Base-by-base conservation (phyloP, 2,113 vertebrate genomes). In the Mobula birostris region DNA sequence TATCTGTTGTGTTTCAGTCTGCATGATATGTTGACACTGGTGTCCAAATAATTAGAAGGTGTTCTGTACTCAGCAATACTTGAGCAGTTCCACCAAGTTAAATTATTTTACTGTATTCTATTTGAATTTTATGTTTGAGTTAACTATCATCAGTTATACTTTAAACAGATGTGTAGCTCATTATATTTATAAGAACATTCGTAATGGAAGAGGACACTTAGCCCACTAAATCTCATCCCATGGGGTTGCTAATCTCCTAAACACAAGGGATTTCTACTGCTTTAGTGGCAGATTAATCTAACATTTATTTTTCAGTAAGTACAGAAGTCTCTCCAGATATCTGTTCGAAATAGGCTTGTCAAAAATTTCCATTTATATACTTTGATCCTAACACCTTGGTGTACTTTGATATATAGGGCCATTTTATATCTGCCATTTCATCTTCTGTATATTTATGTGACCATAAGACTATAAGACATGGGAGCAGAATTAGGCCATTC, bases 251-350 rank as follows among this genome's bases (percentile, higher is more conserved):
- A 83, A 48, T 63, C 61, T 5, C 61, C 27, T 61, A 29, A 63
- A 63, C 85, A 88, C 58, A 88, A 63, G 63, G 12, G 14, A n/a
- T n/a, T 58, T n/a, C 29, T 66, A 88, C n/a, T 88, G 63, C 2
- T 63, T 88, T 88, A 88, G 29, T 88, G 85, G 58, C 17, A n/a
- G 27, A 88, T 88, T 88, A 88, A 36, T n/a, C 77, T 8, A 79
- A 79, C 27, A 79, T 79, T 36, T 36, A 36, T 36, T 12, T 36
- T 11, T 36, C 58, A 63, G 61, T n/a, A 61, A 66, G 83, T 29
- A 7, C 58, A 63, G 58, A 63, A 87, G 27, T 88, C 5, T n/a
- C 63, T 88, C 58, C 9, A 56, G 58, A 63, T 63, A 88, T n/a
- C 58, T 88, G 12, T 88, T 88, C 24, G 11, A 88, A 88, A n/a